Evolutionary conservation across 2,113 vertebrate species (phyloP), one percentile per base, ranked within the genome.

Genomic region (Bujurquina vittata): DNA sequence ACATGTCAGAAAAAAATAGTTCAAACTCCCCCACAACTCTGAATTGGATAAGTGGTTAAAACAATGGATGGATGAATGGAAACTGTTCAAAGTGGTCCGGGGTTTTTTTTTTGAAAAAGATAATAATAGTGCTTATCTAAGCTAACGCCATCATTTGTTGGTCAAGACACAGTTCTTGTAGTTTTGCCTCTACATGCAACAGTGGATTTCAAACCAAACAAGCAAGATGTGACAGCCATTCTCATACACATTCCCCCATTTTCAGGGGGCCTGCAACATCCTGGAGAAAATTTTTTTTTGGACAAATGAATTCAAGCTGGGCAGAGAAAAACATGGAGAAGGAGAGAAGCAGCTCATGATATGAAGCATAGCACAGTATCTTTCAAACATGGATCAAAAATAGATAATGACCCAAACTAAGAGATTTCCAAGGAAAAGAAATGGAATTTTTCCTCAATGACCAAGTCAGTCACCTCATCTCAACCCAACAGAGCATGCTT

Each of bases 11-110:
- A 40, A 43, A 31, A 55, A 77, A 54, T n/a, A 29, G 23, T 60
- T 77, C 23, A 22, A 61, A 60, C 26, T 60, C 58, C 56, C 57
- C 26, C 43, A 52, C 43, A 54, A 33, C 3, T 54, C 18, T 33
- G 26, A 72, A 54, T 33, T 72, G 46, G 46, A 72, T 54, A 72
- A 33, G 26, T 72, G 67, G 4, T 54, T 72, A 54, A 54, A 20
- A 72, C 14, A 72, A 72, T 72, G 46, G 26, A 33, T 49, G 67
- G 67, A 54, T 72, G 46, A 54, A 52, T 72, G 67, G 67, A 72
- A 72, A 54, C n/a, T 72, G 46, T 54, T 20, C 10, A 54, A 72
- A 54, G 26, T 72, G 14, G 23, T 52, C 65, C 54, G 67, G 33
- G 26, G 0, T 46, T 52, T 52, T 10, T 43, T 31, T 31, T 31